phyloP scores from a whole-genome alignment of 2,797 vertebrate genomes.

The Eremophila alpestris region DNA sequence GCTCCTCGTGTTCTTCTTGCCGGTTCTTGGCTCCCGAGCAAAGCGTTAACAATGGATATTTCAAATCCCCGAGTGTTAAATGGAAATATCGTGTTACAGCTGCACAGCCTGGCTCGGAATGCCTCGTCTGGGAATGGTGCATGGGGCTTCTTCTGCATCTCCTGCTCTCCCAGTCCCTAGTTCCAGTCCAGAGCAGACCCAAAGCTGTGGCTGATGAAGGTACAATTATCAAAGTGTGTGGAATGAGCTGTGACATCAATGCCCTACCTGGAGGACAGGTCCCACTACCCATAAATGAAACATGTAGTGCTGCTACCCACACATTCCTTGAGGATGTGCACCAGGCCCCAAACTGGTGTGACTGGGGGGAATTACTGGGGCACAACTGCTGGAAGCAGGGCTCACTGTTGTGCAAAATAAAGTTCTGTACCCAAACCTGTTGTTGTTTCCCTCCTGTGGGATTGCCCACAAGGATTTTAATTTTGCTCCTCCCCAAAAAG shows the following conservation, averaged over 20 bases:
- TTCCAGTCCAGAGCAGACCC: neutral
- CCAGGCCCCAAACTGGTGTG: neutral
- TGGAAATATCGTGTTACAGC: neutral
- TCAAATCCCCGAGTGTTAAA: neutral
- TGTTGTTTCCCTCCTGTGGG: neutral
- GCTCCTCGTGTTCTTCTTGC: neutral
- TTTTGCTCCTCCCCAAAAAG: neutral
- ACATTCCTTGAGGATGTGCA: neutral
- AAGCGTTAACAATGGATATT: neutral
- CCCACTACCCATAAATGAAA: neutral
- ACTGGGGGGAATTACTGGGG: neutral
- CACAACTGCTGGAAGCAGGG: neutral
- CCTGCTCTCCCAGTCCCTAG: neutral
- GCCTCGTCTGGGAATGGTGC: neutral
- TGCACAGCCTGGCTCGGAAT: neutral
- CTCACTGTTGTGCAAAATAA: fast-evolving
- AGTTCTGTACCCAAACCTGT: neutral
- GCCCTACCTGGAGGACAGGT: neutral
- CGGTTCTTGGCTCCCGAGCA: neutral
- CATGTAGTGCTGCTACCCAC: neutral
- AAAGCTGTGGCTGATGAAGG: neutral
- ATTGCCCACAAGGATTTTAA: neutral
- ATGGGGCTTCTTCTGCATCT: neutral
- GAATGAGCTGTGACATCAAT: neutral
- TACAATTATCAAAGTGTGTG: neutral